Base-by-base conservation (phyloP, 1,140 invertebrate genomes). In the Notospermus geniculatus region DNA sequence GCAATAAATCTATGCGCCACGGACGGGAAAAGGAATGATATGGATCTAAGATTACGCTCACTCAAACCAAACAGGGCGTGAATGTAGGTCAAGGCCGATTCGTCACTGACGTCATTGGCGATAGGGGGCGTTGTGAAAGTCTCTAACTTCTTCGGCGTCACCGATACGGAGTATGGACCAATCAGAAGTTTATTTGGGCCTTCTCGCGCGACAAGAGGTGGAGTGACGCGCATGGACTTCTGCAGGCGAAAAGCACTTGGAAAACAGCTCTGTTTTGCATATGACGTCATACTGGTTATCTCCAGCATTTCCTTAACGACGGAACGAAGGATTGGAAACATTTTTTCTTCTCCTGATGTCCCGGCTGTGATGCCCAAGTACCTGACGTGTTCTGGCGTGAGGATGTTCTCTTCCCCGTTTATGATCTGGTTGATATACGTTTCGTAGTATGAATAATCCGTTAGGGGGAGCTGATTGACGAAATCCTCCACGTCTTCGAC, bases 21-120 rank as follows among this genome's bases (percentile, higher is more conserved):
- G 23, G 78, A 79, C 17, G 76, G 66, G 66, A 80, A 80, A 57
- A 79, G 79, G 0, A 76, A 78, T 57, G 80, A 78, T 7, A 80
- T 64, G 65, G 73, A 71, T 13, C 78, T 78, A 11, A 80, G 50
- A 54, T 78, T 69, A 28, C 57, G 69, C 50, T 80, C 77, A 54
- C 66, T 70, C 23, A 80, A 53, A 25, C 69, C 77, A 72, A 80
- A 80, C 41, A 80, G 57, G 7, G 80, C 62, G 62, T 80, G 76
- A 11, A 80, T 39, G 63, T 80, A 80, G 17, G 78, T 55, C 25
- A 73, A 73, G 56, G 78, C 75, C 7, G 74, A 73, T 62, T 80
- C 79, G 22, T 65, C 65, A 11, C 69, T 27, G 58, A 80, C 73
- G 17, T 79, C 71, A 66, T 68, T 76, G 0, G 71, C 77, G 50